These are phyloP conservation scores for Gallinago stenura DNA, from an alignment of 2,797 vertebrate species.

Conservation along the genomic window DNA sequence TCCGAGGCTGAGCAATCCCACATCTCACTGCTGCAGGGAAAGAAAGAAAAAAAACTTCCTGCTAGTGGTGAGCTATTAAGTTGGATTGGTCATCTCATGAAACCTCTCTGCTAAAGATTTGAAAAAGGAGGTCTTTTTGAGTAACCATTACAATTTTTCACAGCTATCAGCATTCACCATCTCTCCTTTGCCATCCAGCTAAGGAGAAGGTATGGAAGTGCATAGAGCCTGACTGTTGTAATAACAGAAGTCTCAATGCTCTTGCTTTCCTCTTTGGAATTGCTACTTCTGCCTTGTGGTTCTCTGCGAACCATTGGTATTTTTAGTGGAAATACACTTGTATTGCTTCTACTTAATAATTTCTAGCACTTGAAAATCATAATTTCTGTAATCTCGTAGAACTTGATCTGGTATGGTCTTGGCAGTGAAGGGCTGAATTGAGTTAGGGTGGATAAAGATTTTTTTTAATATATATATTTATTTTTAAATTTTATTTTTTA, in stretches of 20 bases:
- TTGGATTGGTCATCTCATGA: background rate
- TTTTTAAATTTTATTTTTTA: background rate
- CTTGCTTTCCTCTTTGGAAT: background rate
- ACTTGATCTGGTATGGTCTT: background rate
- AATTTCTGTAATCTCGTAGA: background rate
- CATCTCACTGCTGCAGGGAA: background rate
- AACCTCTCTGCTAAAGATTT: background rate
- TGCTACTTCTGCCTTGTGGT: background rate
- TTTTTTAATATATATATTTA: too few relatives aligned
- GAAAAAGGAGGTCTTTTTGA: background rate
- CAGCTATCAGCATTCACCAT: background rate
- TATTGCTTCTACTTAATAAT: background rate
- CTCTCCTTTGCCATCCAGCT: background rate
- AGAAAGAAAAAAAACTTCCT: background rate
- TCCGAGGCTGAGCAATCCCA: background rate
- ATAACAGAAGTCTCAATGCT: background rate
- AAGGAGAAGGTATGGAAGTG: background rate
- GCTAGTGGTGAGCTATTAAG: background rate
- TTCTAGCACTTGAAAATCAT: background rate
- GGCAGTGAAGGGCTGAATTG: background rate
- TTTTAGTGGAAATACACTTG: background rate
- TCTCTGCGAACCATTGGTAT: background rate
- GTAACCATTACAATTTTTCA: background rate
- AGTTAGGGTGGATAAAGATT: background rate
- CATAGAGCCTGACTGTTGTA: background rate